Conservation (phyloP, 2,113 vertebrate species). For the Apaloderma vittatum region DNA sequence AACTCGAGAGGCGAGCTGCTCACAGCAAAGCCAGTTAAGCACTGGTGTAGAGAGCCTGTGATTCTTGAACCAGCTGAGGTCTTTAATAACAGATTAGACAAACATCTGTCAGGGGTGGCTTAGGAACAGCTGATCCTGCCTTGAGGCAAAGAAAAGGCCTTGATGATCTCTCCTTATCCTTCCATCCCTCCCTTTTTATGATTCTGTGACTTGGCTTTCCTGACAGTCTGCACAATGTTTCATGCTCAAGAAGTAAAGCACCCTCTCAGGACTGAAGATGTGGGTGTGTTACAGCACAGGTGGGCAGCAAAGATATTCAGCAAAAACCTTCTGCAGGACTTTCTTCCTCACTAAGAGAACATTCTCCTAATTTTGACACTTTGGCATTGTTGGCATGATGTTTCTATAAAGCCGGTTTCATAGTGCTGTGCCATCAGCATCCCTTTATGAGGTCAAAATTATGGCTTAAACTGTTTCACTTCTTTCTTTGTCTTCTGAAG, state of each 20-base stretch:
- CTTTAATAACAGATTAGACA: slow-evolving; percentile 33
- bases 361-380: not conserved
- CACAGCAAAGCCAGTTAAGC: not conserved
- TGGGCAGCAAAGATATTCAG: not conserved
- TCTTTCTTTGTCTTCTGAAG: not conserved
- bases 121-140: slow-evolving; percentile 19
- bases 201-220: not conserved
- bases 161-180: not conserved
- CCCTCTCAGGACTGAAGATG: not conserved
- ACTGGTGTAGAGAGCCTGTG: not conserved
- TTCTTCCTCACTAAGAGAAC: not conserved
- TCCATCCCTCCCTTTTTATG: not conserved
- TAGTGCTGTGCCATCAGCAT: not conserved
- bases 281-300: not conserved
- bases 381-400: not conserved
- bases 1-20: not conserved
- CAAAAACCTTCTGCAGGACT: not conserved
- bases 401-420: not conserved
- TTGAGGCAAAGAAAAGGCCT: slow-evolving; percentile 6
- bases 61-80: not conserved
- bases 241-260: not conserved
- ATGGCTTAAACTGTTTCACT: not conserved
- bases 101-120: slow-evolving; percentile 24
- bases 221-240: not conserved
- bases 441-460: not conserved